Conservation (phyloP, 2,113 vertebrate species). For the Myotis davidii region DNA sequence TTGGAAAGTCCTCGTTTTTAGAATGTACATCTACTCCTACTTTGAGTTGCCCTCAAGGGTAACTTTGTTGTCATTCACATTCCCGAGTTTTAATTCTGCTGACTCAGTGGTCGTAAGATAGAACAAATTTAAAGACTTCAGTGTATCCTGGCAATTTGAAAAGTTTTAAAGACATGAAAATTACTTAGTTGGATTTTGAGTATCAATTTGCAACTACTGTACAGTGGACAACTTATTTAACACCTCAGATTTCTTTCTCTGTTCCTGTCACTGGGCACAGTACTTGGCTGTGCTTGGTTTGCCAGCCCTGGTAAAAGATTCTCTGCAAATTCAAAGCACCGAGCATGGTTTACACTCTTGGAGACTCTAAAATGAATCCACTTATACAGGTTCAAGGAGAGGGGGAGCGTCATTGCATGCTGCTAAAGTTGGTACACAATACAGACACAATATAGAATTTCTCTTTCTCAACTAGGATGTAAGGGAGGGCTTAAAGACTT, state of each 20-base stretch:
- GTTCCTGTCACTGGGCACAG: not conserved
- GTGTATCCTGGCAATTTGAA: not conserved
- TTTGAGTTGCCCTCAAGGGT: not conserved
- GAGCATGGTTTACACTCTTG: not conserved
- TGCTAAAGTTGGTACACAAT: not conserved
- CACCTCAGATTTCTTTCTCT: not conserved
- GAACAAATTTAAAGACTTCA: conserved; percentile 36
- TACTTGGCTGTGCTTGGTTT: not conserved
- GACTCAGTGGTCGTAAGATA: not conserved
- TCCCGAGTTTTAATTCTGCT: conserved; percentile 5
- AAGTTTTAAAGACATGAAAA: not conserved
- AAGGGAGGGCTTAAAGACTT: not conserved
- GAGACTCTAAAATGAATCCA: not conserved
- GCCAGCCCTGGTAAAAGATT: not conserved
- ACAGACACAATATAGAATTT: not conserved
- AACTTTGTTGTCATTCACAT: not conserved
- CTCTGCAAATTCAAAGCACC: not conserved
- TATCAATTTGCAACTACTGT: conserved; percentile 43
- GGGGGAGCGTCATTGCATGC: not conserved
- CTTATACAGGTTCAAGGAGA: not conserved
- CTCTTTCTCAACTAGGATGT: conserved; percentile 26
- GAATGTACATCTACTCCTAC: not conserved
- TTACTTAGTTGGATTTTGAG: conserved; percentile 23
- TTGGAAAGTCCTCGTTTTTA: not conserved
- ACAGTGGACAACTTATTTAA: not conserved